phyloP scores from a whole-genome alignment of 2,113 vertebrate genomes.

The Cyprinodon tularosa region DNA sequence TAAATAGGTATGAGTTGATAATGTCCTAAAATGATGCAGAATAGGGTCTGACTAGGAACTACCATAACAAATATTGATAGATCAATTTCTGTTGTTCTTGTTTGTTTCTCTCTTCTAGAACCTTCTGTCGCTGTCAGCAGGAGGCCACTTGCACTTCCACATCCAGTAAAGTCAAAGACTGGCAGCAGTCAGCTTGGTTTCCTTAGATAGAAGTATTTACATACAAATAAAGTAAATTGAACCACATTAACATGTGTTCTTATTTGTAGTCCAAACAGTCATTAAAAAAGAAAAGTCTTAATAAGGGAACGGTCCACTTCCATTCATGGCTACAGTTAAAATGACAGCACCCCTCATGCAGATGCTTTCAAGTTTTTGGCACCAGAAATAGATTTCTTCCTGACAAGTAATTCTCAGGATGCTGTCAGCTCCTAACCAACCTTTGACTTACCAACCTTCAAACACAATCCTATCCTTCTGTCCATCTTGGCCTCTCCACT shows the following conservation, averaged over 20 bases:
- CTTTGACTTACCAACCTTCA: background rate
- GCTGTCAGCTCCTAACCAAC: background rate
- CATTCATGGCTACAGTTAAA: background rate
- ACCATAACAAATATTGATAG: no score
- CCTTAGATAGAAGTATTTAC: no score
- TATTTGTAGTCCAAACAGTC: background rate
- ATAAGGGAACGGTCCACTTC: background rate
- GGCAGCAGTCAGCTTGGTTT: no score
- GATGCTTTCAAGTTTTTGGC: background rate
- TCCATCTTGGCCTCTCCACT: background rate
- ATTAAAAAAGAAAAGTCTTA: background rate
- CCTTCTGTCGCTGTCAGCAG: no score
- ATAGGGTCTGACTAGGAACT: no score
- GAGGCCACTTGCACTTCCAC: no score
- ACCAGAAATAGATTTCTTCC: background rate
- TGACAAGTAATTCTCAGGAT: background rate
- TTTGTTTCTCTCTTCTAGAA: no score
- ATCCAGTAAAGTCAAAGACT: no score
- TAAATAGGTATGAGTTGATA: no score
- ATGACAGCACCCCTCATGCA: background rate
- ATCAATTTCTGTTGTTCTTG: no score
- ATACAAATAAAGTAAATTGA: no score
- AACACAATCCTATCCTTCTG: constrained; percentile 8
- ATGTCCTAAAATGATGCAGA: no score
- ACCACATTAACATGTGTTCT: background rate